A percentile compares a stretch with the other conserved stretches of the same genome.
Evolutionary conservation across 2,888 invertebrate genomes (phyloP).

Genomic region (Acanthosepion pharaonis): DNA sequence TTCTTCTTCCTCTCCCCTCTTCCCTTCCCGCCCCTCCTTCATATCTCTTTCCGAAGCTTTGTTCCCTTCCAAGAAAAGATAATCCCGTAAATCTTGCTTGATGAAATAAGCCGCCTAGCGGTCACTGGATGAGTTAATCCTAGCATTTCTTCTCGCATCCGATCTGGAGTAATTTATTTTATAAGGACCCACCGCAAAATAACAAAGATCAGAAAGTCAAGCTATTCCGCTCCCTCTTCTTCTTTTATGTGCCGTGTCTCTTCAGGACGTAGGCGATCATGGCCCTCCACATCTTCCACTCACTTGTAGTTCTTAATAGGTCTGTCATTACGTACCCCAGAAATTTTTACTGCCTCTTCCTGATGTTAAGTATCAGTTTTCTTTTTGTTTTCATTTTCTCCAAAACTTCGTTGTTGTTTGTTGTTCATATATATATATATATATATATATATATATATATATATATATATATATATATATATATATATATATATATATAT

Average conservation of each 20-base stretch:
- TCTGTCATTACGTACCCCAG: too few relatives aligned
- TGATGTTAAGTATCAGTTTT: neutral
- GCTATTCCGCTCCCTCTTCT: neutral
- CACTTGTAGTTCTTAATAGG: too few relatives aligned
- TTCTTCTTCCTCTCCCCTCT: neutral
- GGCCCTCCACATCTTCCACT: too few relatives aligned
- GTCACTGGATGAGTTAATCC: conserved; percentile 4
- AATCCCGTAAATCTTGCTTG: conserved; percentile 2
- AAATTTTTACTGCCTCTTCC: too few relatives aligned
- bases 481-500: too few relatives aligned
- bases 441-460: too few relatives aligned
- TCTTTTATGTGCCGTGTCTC: too few relatives aligned
- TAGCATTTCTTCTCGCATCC: neutral
- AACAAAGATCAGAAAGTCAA: neutral
- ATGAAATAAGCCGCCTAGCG: conserved; percentile 33
- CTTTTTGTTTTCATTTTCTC: neutral
- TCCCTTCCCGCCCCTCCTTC: neutral
- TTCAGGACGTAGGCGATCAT: too few relatives aligned
- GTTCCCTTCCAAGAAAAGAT: neutral
- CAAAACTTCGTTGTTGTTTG: neutral
- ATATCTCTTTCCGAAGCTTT: neutral
- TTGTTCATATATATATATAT: too few relatives aligned
- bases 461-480: too few relatives aligned
- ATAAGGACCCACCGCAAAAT: neutral
- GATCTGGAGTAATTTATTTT: neutral